Evolutionary conservation across 2,888 invertebrate species (phyloP), one percentile per base, ranked within the genome.

Genomic region (Unio delphinus): DNA sequence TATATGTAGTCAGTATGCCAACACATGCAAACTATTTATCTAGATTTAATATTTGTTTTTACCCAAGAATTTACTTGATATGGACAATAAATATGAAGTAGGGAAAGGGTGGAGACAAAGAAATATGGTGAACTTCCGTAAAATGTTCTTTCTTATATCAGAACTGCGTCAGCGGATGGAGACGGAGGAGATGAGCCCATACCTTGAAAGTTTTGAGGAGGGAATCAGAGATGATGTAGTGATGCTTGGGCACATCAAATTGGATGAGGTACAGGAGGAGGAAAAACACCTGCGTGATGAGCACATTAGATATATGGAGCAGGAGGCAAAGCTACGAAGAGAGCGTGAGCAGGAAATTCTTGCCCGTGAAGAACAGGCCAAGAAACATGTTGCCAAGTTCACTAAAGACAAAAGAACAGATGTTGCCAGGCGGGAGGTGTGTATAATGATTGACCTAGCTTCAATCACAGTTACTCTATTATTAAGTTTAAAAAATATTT

Each of bases 231-330:
- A 88, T 65, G 88, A 89, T 61, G 84, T 88, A 56, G 83, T 89
- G 26, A 86, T 89, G 87, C 80, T 89, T 54, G 88, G 88, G 1
- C 81, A 78, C 65, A 88, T 89, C 64, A 80, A 83, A 5, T 78
- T 89, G 70, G 86, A 88, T 69, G 88, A 89, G 57, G 85, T 89
- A 1, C 85, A 88, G 80, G 86, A 86, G 55, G 89, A 89, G 68
- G 89, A 89, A 69, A 79, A 79, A 58, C 74, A 86, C 7, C 81
- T 89, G 54, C 76, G 89, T 54, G 88, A 89, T 75, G 89, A 88
- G 72, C 88, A 89, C 71, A 81, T 89, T 26, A 70, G 75, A 60
- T 88, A 87, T 74, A 80, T 84, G 66, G 82, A 84, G 68, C 87
- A 86, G 60, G 76, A 75, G 73, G 75, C 71, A 26, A 64, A 57